These are phyloP conservation scores for Alosa alosa DNA, from an alignment of 2,113 vertebrate species.

Conservation along the genomic window DNA sequence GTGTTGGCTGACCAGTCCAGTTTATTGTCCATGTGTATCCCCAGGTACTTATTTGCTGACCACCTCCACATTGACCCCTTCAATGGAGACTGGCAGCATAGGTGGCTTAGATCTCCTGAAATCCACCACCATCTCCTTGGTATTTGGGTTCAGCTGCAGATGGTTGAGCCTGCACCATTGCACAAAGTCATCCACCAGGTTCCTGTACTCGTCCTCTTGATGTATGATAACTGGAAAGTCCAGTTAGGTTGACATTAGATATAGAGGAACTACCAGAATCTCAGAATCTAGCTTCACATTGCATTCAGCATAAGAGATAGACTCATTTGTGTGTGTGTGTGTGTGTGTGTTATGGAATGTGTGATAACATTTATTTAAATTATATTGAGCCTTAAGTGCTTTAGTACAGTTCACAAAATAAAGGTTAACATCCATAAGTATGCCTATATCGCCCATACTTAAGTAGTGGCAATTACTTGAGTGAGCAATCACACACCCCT, in stretches of 20 bases:
- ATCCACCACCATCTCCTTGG: too few species aligned
- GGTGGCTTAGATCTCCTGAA: too few species aligned
- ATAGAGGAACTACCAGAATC: background rate
- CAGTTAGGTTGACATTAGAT: background rate
- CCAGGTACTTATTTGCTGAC: too few species aligned
- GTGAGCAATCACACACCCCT: background rate
- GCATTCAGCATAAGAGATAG: background rate
- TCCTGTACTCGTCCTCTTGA: too few species aligned
- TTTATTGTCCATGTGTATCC: too few species aligned
- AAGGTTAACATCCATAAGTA: background rate
- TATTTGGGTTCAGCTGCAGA: too few species aligned
- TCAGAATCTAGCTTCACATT: background rate
- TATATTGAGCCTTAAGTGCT: background rate
- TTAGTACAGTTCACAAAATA: background rate
- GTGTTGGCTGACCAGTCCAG: too few species aligned
- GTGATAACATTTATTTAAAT: background rate
- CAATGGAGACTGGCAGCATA: too few species aligned
- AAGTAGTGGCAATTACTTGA: background rate
- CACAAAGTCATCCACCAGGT: too few species aligned
- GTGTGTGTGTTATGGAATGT: background rate
- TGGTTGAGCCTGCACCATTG: too few species aligned
- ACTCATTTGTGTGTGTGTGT: background rate
- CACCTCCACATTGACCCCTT: too few species aligned
- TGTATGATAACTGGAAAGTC: background rate
- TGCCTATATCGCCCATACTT: background rate